These are phyloP conservation scores for Pristionchus entomophagus DNA, from an alignment of 2,888 invertebrate genomes.

Conservation along the genomic window DNA sequence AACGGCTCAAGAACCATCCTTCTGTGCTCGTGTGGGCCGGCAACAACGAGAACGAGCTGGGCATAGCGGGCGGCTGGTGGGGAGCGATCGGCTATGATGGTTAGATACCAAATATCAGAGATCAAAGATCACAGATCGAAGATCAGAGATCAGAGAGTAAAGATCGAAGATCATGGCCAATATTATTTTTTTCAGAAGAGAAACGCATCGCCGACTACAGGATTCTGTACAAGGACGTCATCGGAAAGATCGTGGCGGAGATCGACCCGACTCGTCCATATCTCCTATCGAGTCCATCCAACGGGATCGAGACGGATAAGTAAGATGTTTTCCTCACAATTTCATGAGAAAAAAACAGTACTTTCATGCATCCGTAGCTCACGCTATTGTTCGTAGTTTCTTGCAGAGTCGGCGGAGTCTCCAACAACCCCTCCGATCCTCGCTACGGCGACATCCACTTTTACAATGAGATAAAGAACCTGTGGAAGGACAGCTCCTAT, in stretches of 20 bases:
- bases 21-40: constrained; percentile 91
- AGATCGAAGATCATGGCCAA: no score
- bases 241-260: constrained; percentile 82
- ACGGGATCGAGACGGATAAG: constrained; percentile 82
- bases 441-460: constrained; percentile 90
- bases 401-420: constrained; percentile 83
- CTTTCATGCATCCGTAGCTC: neutral
- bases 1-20: constrained; percentile 85
- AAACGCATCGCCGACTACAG: constrained; percentile 62
- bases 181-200: neutral
- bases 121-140: neutral
- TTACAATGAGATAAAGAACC: constrained; percentile 87
- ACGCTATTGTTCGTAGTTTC: neutral
- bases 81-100: constrained; percentile 16
- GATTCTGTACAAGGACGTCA: constrained; percentile 86
- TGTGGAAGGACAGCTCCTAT: constrained; percentile 86
- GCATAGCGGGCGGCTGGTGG: constrained; percentile 75
- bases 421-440: constrained; percentile 82
- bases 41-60: constrained; percentile 97
- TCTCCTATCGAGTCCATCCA: constrained; percentile 91
- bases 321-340: neutral
- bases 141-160: neutral
- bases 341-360: neutral
- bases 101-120: neutral
- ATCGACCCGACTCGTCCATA: constrained; percentile 83